Base-by-base conservation (phyloP, 2,113 vertebrate species). In the Lycaon pictus region DNA sequence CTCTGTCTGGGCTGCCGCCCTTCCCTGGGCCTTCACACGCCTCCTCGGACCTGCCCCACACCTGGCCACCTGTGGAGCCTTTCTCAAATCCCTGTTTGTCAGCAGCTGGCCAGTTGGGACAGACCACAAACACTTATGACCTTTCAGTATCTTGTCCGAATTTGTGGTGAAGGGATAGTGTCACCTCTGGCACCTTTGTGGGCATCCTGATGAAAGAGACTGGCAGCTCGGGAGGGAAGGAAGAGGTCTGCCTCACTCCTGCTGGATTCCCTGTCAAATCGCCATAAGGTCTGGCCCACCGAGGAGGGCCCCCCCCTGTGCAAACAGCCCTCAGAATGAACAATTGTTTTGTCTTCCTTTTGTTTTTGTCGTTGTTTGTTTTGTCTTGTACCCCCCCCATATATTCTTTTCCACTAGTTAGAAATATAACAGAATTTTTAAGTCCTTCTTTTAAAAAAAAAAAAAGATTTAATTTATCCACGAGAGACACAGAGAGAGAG, bases 351-450 rank as follows among this genome's bases (percentile, higher is more conserved):
- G 11, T 23, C 35, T 56, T 60, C 35, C 43, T 56, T 9, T 11
- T 2, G 12, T 60, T 35, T 60, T 71, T 71, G 69, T 72, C 9
- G 23, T 77, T 51, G 23, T 48, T 43, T 74, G 12, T 48, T 27
- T 76, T 27, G 13, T 51, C 15, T 72, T 72, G 15, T 56, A 37
- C 11, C 11, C 25, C 11, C 11, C 56, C 56, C 56, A 29, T 35
- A 56, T 7, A n/a, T 5, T 65, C 63, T 88, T 91, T 89, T 51
- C 62, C 15, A 69, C 11, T 29, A 60, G 51, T 32, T 87, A 13
- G 51, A 62, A 91, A 35, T 56, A 55, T 23, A 84, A 62, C 13
- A 85, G 74, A 83, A 93, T 81, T 37, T 90, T 94, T 63, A 63
- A 63, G 5, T 63, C 62, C 62, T 63, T 62, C 23, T 62, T 56